Conservation (phyloP, 2,113 vertebrate genomes). For the Tyrannus savana region DNA sequence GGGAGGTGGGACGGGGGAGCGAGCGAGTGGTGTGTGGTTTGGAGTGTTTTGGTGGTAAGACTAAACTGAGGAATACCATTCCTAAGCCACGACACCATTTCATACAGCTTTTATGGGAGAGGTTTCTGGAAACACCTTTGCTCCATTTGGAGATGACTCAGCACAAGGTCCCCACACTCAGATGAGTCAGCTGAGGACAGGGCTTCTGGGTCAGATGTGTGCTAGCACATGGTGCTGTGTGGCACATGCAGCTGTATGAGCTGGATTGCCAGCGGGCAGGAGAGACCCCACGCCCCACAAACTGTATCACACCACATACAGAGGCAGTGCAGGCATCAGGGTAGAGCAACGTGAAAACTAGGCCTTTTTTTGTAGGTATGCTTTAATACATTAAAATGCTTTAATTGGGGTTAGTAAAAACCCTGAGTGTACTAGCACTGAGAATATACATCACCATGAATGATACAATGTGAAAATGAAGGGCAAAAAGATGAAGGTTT, state of each 20-base stretch:
- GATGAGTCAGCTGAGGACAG: background rate
- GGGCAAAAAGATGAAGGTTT: background rate
- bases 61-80: background rate
- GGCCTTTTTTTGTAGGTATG: background rate
- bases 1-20: background rate
- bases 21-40: background rate
- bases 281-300: accelerated
- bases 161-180: background rate
- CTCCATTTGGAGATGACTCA: background rate
- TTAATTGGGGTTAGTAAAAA: background rate
- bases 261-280: accelerated
- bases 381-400: background rate
- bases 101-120: background rate
- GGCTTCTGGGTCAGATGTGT: background rate
- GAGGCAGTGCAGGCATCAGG: too few species aligned
- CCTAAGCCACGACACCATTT: background rate
- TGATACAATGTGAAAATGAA: background rate
- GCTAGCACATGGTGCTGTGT: background rate
- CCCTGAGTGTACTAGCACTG: background rate
- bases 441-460: background rate
- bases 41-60: background rate
- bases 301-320: background rate
- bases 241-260: background rate
- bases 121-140: background rate
- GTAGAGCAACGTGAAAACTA: background rate